Evolutionary conservation across 2,888 invertebrate species (phyloP), one percentile per base, ranked within the genome.

Genomic region (Polymixis lichenea): DNA sequence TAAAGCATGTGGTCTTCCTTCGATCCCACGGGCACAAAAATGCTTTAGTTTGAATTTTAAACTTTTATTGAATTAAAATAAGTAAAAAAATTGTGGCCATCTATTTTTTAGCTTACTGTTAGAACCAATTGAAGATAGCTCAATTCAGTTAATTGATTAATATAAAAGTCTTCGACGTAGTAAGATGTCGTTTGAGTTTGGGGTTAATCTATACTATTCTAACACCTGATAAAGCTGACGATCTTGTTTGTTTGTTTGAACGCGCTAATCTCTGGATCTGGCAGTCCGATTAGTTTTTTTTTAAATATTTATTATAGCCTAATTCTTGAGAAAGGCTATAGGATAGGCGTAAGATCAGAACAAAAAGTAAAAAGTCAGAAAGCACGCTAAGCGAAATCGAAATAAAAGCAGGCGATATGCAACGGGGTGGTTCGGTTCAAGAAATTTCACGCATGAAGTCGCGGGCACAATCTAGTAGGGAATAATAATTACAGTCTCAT

Each of bases 111-210:
- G 49, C 15, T 28, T 15, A 51, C 22, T 28, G 53, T 55, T 38
- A 38, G 9, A 62, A 72, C 28, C 51, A 72, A 78, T 64, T 72
- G 66, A 70, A 71, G 56, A 75, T 71, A 61, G 71, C 68, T 73
- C 38, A 55, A 66, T 73, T 62, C 17, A 56, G 38, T 72, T 76
- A 78, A 67, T 72, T 43, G 9, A 11, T 43, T 43, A 11, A 43
- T 43, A 11, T 66, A 17, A 61, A 68, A 68, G 65, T 58, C 28
- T 55, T 68, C 22, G 22, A 61, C 69, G 61, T 74, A 74, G 71
- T 60, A 69, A 78, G 56, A 77, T 72, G 76, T 75, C 55, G 64
- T 77, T 68, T 53, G 60, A 74, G 77, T 80, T 79, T 64, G 68
- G 72, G 75, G 64, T 68, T 78, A 83, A 79, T 11, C 11, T 43